Evolutionary conservation across 2,888 invertebrate species (phyloP).

Genomic region (Caenorhabditis zanzibari): DNA sequence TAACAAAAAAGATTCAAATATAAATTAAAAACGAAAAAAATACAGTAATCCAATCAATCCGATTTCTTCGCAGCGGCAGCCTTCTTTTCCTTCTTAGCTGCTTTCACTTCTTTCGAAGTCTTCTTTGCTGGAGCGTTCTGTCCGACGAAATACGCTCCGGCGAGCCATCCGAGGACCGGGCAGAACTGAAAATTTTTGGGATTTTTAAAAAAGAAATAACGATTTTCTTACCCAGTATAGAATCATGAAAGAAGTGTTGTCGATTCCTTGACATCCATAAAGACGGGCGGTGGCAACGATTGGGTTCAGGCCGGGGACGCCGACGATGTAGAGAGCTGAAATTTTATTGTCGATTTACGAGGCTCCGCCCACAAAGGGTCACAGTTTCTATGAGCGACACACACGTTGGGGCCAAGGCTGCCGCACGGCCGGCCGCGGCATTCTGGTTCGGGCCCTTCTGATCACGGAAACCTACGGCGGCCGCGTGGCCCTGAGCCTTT

Average conservation of each 20-base stretch:
- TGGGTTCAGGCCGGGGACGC: slow-evolving; percentile 82
- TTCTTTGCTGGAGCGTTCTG: slow-evolving; percentile 28
- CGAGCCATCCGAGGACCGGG: slow-evolving; percentile 64
- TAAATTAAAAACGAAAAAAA: no score
- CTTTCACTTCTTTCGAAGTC: slow-evolving; percentile 29
- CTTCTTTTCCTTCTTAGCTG: slow-evolving; percentile 45
- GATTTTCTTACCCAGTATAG: slow-evolving; percentile 79
- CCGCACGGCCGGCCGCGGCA: no score
- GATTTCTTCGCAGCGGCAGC: slow-evolving; percentile 46
- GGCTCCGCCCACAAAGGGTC: no score
- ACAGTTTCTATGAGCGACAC: no score
- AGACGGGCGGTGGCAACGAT: slow-evolving; percentile 78
- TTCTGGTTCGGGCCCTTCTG: no score
- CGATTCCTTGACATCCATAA: slow-evolving; percentile 79
- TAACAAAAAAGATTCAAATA: not conserved
- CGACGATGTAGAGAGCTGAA: slow-evolving; percentile 78
- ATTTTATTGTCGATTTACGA: not conserved
- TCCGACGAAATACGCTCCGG: slow-evolving; percentile 47
- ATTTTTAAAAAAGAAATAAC: no score
- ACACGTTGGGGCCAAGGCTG: no score
- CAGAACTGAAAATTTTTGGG: slow-evolving; percentile 58
- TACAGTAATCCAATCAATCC: slow-evolving; percentile 26
- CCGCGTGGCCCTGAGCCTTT: no score
- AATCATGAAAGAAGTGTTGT: slow-evolving; percentile 77
- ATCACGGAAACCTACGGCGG: no score